Conservation (phyloP, 2,888 invertebrate species). For the Tachina lurida region DNA sequence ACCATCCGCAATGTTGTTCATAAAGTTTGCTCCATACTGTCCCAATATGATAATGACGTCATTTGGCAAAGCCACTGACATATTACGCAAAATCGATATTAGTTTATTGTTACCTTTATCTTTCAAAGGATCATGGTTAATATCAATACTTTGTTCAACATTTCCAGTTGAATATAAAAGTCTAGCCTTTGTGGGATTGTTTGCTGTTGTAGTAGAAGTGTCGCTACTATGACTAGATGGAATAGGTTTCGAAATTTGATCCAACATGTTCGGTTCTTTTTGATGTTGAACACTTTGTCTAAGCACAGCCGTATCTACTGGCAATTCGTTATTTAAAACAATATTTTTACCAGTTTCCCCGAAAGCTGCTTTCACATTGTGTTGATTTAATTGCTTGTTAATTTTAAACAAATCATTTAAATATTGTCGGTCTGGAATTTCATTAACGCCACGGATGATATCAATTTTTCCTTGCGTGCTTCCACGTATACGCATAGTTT, state of each 20-base stretch:
- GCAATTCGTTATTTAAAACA: slow-evolving; percentile 78
- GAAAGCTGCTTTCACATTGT: slow-evolving; percentile 76
- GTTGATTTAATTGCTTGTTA: slow-evolving; percentile 75
- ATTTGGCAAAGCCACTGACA: slow-evolving; percentile 61
- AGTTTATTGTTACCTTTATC: neutral
- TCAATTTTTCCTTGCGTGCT: slow-evolving; percentile 76
- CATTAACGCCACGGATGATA: slow-evolving; percentile 79
- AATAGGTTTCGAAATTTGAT: slow-evolving; percentile 75
- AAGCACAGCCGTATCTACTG: slow-evolving; percentile 74
- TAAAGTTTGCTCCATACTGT: slow-evolving; percentile 63
- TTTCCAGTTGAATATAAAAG: slow-evolving; percentile 23
- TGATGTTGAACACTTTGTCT: slow-evolving; percentile 79
- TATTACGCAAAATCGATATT: neutral
- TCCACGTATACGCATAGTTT: slow-evolving; percentile 77
- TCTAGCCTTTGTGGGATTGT: slow-evolving; percentile 7
- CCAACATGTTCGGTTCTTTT: slow-evolving; percentile 76
- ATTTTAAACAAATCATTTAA: slow-evolving; percentile 80
- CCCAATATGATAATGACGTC: slow-evolving; percentile 43
- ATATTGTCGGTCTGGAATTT: slow-evolving; percentile 79
- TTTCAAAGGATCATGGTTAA: slow-evolving; percentile 37
- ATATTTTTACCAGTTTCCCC: slow-evolving; percentile 75
- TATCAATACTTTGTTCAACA: slow-evolving; percentile 3
- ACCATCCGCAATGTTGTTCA: slow-evolving; percentile 71
- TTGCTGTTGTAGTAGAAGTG: neutral
- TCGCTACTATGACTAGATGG: slow-evolving; percentile 70